A percentile compares a stretch with the other conserved stretches of the same genome.
These are phyloP conservation scores for Phaethornis superciliosus DNA, from an alignment of 2,113 vertebrate genomes.

Conservation along the genomic window DNA sequence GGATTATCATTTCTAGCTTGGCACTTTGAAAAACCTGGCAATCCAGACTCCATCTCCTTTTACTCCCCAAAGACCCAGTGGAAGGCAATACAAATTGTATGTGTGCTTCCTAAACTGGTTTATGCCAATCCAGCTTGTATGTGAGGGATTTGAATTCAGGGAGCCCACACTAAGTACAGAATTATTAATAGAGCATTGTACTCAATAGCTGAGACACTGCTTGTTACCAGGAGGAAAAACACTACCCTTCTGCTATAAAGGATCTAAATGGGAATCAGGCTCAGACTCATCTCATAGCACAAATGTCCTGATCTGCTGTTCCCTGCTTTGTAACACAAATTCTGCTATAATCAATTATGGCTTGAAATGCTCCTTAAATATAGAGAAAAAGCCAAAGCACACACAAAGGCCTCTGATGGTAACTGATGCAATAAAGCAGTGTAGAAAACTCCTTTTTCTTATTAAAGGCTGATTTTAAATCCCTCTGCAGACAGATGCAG, in stretches of 20 bases:
- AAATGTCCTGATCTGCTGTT: constrained; percentile 50
- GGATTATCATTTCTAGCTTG: constrained; percentile 3
- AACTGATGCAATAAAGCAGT: constrained; percentile 7
- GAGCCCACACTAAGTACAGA: constrained; percentile 9
- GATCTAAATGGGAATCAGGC: constrained; percentile 40
- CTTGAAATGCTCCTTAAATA: constrained; percentile 57
- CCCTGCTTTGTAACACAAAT: constrained; percentile 53
- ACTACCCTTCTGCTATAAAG: constrained; percentile 32
- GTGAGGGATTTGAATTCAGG: constrained; percentile 45
- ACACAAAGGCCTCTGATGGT: constrained; percentile 14
- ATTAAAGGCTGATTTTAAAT: constrained; percentile 35
- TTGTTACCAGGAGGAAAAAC: constrained; percentile 10
- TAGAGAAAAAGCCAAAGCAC: constrained; percentile 34
- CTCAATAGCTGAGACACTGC: constrained; percentile 24
- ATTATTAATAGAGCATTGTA: constrained; percentile 34
- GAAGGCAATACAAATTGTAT: constrained; percentile 16
- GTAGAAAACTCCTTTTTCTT: constrained; percentile 48
- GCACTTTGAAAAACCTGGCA: constrained; percentile 35
- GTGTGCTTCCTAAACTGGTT: neutral
- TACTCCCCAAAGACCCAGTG: neutral
- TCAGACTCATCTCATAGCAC: neutral
- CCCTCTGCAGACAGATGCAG: constrained; percentile 34
- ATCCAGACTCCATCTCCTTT: constrained; percentile 19
- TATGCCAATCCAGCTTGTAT: neutral
- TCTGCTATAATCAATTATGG: constrained; percentile 61